Percentiles rank a stretch among this genome's conserved stretches.
Evolutionary conservation across 92 coral and sea anemone species (phyloP).

Genomic region (Blastomussa wellsi): DNA sequence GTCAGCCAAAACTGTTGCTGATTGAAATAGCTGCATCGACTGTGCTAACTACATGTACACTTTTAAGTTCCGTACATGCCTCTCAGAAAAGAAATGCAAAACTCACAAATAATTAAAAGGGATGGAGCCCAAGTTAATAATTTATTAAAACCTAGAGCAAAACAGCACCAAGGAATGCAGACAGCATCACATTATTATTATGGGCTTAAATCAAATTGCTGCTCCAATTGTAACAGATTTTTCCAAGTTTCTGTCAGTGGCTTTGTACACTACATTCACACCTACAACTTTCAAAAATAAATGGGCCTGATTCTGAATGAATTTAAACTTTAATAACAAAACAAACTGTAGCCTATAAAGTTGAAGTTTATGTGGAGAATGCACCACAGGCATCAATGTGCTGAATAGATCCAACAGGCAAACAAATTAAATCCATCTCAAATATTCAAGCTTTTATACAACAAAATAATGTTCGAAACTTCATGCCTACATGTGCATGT

Average conservation of each 20-base stretch:
- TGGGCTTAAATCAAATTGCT: not conserved
- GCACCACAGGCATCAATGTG: not conserved
- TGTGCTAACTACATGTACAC: not conserved
- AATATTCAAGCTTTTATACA: not conserved
- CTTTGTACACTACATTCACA: not conserved
- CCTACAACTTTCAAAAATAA: slow-evolving; percentile 3
- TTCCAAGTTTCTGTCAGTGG: not conserved
- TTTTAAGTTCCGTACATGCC: not conserved
- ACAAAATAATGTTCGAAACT: not conserved
- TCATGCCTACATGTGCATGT: not conserved
- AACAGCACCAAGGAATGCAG: slow-evolving; percentile 18
- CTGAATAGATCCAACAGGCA: not conserved
- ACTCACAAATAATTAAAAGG: slow-evolving; percentile 1
- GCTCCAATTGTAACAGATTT: not conserved
- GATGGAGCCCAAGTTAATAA: slow-evolving; percentile 18
- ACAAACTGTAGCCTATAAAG: slow-evolving; percentile 7
- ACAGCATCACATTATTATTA: not conserved
- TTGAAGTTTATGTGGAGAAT: not conserved
- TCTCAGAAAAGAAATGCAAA: not conserved
- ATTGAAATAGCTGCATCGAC: not conserved
- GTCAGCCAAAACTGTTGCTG: not conserved
- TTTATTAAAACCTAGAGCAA: slow-evolving; percentile 5
- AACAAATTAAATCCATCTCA: slow-evolving; percentile 4
- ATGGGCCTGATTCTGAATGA: not conserved
- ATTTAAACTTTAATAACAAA: slow-evolving; percentile 8